A percentile compares a stretch with the other conserved stretches of the same genome.
phyloP scores from a whole-genome alignment of 2,888 invertebrate species.

The Erynnis tages region DNA sequence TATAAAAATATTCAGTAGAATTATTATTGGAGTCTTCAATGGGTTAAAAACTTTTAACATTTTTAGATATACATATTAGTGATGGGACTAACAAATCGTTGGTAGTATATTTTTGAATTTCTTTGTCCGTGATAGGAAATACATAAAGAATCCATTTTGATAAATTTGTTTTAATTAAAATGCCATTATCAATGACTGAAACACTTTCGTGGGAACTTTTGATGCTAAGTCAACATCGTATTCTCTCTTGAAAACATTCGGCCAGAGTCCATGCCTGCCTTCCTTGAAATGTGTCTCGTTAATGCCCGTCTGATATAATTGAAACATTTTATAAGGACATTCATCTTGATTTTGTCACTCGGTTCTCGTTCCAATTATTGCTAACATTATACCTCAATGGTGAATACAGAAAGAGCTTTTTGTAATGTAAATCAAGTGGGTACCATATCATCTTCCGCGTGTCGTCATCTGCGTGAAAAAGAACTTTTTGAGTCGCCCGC shows the following conservation, averaged over 20 bases:
- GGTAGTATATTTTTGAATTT: no score
- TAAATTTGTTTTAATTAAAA: constrained; percentile 75
- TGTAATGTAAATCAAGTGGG: constrained; percentile 13
- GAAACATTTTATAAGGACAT: constrained; percentile 27
- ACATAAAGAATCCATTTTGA: no score
- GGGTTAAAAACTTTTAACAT: no score
- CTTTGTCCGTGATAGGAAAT: no score
- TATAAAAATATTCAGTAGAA: no score
- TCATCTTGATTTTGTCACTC: constrained; percentile 27
- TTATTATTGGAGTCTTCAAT: no score
- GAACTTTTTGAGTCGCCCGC: constrained; percentile 19
- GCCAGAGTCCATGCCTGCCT: constrained; percentile 12
- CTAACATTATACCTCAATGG: constrained; percentile 13
- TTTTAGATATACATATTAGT: no score
- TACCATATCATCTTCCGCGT: constrained; percentile 6
- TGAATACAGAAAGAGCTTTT: constrained; percentile 2
- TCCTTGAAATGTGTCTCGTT: constrained; percentile 13
- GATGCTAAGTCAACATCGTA: constrained; percentile 8
- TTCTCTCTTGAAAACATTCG: neutral
- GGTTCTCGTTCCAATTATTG: constrained; percentile 13
- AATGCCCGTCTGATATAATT: constrained; percentile 26
- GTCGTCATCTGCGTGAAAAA: constrained; percentile 7
- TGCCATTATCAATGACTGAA: constrained; percentile 66
- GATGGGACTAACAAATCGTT: no score
- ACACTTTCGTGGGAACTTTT: constrained; percentile 62